phyloP scores from a whole-genome alignment of 2,888 invertebrate genomes.

The Coelinius sp. region DNA sequence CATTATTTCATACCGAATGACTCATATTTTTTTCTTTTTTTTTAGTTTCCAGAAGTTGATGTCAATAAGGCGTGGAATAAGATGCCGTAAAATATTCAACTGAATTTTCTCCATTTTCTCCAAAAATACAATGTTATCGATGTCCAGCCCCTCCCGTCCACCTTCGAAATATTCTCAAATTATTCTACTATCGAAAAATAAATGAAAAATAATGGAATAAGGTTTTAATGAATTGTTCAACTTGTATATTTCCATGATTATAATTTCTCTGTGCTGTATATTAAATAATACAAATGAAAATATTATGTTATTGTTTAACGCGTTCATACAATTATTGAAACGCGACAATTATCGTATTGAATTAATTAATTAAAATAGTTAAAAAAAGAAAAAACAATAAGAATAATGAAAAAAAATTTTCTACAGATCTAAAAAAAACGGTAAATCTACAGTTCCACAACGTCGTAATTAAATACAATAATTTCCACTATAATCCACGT shows the following conservation, averaged over 20 bases:
- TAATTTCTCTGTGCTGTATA: slow-evolving; percentile 52
- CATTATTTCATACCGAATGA: neutral
- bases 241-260: slow-evolving; percentile 46
- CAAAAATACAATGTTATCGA: too few species aligned
- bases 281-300: slow-evolving; percentile 46
- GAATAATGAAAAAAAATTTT: slow-evolving; percentile 49
- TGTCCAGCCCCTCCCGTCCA: too few species aligned
- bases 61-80: slow-evolving; percentile 56
- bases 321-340: slow-evolving; percentile 29
- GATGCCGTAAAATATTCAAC: slow-evolving; percentile 48
- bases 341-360: slow-evolving; percentile 13
- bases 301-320: slow-evolving; percentile 35
- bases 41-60: slow-evolving; percentile 55
- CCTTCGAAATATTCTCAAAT: too few species aligned
- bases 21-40: slow-evolving; percentile 15
- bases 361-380: neutral
- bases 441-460: slow-evolving; percentile 54
- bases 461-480: slow-evolving; percentile 58
- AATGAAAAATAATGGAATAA: neutral
- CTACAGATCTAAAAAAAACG: slow-evolving; percentile 45
- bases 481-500: slow-evolving; percentile 53
- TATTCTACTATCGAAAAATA: too few species aligned
- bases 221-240: neutral
- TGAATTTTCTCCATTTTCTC: too few species aligned
- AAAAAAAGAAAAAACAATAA: slow-evolving; percentile 43